Evolutionary conservation across 2,797 vertebrate genomes (phyloP).

Genomic region (Premnoplex brunnescens): DNA sequence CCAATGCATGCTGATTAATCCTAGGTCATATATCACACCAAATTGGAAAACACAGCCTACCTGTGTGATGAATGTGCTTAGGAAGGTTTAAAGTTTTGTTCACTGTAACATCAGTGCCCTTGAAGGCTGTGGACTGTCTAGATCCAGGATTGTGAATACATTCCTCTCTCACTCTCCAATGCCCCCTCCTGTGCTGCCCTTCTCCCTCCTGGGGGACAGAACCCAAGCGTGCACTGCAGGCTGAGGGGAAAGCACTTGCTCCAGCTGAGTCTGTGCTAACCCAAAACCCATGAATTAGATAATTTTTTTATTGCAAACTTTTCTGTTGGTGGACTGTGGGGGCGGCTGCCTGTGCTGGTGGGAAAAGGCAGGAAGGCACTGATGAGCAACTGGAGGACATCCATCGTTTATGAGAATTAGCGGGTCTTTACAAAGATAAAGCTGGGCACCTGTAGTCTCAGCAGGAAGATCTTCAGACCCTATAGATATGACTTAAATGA

Average conservation of each 20-base stretch:
- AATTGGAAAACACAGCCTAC: not conserved
- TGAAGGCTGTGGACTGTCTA: not conserved
- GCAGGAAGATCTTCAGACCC: not conserved
- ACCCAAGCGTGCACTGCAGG: rapidly evolving
- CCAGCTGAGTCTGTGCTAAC: not conserved
- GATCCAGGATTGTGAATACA: not conserved
- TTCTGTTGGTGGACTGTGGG: not conserved
- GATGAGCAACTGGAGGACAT: not conserved
- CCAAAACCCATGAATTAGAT: not conserved
- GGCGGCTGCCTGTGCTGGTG: rapidly evolving
- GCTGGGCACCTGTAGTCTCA: not conserved
- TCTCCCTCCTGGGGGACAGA: not conserved
- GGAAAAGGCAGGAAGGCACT: not conserved
- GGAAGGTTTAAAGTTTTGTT: conserved; percentile 14
- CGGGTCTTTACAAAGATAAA: not conserved
- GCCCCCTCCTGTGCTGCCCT: not conserved
- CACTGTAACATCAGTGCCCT: not conserved
- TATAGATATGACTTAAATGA: not conserved
- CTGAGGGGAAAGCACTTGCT: not conserved
- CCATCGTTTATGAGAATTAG: not conserved
- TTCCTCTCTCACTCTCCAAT: not conserved
- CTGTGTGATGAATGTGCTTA: not conserved
- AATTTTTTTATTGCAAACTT: not conserved
- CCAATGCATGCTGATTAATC: conserved; percentile 22
- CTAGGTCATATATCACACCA: not conserved